Base-by-base conservation (phyloP, 1,140 invertebrate species). In the Heterodera carotae region DNA sequence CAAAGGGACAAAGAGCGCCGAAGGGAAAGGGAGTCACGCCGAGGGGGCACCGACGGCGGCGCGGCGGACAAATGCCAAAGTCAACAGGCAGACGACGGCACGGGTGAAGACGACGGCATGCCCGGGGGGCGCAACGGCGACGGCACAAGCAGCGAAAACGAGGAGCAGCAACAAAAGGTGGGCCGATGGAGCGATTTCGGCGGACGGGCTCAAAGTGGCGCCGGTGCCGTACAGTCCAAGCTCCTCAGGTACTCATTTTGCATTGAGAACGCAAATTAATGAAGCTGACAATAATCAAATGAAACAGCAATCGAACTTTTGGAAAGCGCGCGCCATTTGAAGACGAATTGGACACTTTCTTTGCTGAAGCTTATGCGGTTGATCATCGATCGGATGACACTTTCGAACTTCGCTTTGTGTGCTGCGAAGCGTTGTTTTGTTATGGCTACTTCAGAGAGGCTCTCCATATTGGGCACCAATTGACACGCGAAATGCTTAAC, bases 381-480 rank as follows among this genome's bases (percentile, higher is more conserved):
- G 53, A 74, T 34, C 39, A 27, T 74, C 27, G 27, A 27, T 29
- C 27, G 59, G 34, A 83, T 43, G 22, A 31, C n/a, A n/a, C n/a
- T 10, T 76, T 83, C 76, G 48, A 73, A 27, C 25, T 74, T 25
- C 81, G 82, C 10, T 83, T 82, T 64, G 69, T 56, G 68, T 83
- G 80, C 53, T 82, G 81, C 59, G 81, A 82, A 27, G 66, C 69
- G 43, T 39, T 82, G n/a, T 59, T 76, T 27, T 29, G 53, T n/a
- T 69, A 82, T 67, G 81, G 81, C 0, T 83, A 77, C 27, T 64
- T 53, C n/a, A 27, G 60, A 60, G 81, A 82, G 70, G 78, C 81
- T 15, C 53, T 68, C 39, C 43, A 59, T 36, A 34, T 82, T 22
- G 80, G 80, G 4, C 43, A 64, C 22, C 48, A 75, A 36, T 53